Conservation (phyloP, 2,888 invertebrate genomes). For the Onchidella celtica region DNA sequence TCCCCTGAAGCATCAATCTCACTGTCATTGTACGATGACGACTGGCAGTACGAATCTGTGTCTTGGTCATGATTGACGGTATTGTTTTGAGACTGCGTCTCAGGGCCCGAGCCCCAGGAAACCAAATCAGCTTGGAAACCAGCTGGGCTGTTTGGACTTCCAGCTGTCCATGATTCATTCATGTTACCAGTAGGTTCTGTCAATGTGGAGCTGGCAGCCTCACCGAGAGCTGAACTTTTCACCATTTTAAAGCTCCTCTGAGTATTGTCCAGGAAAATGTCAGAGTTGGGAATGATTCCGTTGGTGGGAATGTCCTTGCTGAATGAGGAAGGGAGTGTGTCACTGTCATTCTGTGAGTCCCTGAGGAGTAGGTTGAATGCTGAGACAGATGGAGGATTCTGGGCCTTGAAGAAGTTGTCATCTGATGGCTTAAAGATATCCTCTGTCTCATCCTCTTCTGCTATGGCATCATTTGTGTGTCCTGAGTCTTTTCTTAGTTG, state of each 20-base stretch:
- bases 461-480: not conserved
- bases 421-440: conserved; percentile 61
- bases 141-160: no score
- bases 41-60: no score
- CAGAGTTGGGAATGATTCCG: conserved; percentile 24
- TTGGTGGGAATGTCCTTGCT: not conserved
- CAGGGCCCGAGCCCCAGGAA: no score
- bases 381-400: conserved; percentile 7
- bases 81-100: no score
- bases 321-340: conserved; percentile 4
- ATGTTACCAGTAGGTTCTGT: no score
- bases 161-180: no score
- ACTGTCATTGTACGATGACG: no score
- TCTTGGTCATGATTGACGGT: no score
- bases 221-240: not conserved
- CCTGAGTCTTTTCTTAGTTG: not conserved
- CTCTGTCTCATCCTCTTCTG: conserved; percentile 52
- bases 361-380: conserved; percentile 33
- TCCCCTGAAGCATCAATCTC: no score
- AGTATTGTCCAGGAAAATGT: not conserved
- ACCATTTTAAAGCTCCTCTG: conserved; percentile 30
- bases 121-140: no score
- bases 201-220: no score
- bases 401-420: conserved; percentile 54
- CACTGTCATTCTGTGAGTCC: conserved; percentile 9